Evolutionary conservation across 2,888 invertebrate genomes (phyloP), one percentile per base, ranked within the genome.

Genomic region (Melanostoma scalare): DNA sequence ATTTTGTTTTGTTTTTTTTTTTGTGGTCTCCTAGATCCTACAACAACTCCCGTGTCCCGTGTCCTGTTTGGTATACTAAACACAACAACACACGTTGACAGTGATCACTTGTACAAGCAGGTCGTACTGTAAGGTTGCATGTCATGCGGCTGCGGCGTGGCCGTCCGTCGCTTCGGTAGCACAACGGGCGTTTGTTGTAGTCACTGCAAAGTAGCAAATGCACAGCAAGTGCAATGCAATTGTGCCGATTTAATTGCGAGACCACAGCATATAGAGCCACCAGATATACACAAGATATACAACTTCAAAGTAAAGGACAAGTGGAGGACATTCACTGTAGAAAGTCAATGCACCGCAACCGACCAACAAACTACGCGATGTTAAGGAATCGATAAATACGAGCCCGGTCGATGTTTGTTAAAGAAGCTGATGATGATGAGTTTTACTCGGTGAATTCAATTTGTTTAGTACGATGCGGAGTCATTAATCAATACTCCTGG

Each of bases 1-100:
- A 48, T 71, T 74, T 78, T 79, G 79, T 79, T 84, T 84, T 79
- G 79, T 79, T 53, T 79, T 84, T 84, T 79, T 79, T 79, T 53
- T 46, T 46, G 20, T 20, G 20, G 20, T 42, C 52, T 52, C 46
- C 38, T 30, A 8, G 42, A 61, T 84, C 78, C 74, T 84, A 60
- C 2, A 35, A 9, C 44, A 53, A 53, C 42, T 68, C 60, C 69
- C 58, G 52, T 77, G 77, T 69, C 67, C 65, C 60, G 73, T 77
- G 77, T 78, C 82, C 73, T 84, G 84, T 79, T 79, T 71, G 65
- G n/a, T 69, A 60, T 60, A 46, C 20, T 3, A 20, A 67, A 84
- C 69, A 77, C 61, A 71, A 53, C 79, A 79, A 73, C 73, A 72
- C 56, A 63, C 61, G 74, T 69, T 84, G 84, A 84, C 84, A 84